Percentiles rank a stretch among this genome's conserved stretches.
Evolutionary conservation across 2,113 vertebrate genomes (phyloP).

Genomic region (Pangasianodon gigas): DNA sequence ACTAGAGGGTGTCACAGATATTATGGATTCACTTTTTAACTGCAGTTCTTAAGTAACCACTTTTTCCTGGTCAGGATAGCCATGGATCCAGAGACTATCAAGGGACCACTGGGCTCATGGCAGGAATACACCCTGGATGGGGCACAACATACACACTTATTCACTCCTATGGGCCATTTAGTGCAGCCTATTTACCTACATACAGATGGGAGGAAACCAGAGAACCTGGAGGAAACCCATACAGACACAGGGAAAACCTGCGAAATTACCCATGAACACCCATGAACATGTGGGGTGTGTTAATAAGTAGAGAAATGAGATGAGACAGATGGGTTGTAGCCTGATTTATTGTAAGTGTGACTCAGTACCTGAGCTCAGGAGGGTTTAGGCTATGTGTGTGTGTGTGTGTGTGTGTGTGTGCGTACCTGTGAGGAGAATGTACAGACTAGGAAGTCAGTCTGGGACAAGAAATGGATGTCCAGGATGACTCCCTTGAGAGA

Average conservation of each 20-base stretch:
- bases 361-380: neutral
- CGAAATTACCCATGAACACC: too few species aligned
- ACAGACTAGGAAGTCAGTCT: constrained; percentile 96
- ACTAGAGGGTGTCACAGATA: neutral
- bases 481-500: constrained; percentile 95
- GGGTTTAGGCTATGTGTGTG: too few species aligned
- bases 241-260: neutral
- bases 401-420: neutral
- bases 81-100: neutral
- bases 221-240: neutral
- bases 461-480: constrained; percentile 97
- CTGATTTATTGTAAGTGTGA: neutral
- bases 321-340: neutral
- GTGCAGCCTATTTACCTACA: neutral
- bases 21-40: neutral
- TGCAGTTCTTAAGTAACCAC: neutral
- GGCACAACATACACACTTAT: neutral
- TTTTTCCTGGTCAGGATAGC: neutral
- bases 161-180: neutral
- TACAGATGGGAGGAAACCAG: neutral
- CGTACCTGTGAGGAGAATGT: constrained; percentile 97
- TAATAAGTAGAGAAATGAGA: neutral
- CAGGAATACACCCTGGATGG: neutral
- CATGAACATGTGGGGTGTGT: neutral
- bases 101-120: neutral